phyloP scores from a whole-genome alignment of 2,888 invertebrate species.

The Bruchidius siliquastri region DNA sequence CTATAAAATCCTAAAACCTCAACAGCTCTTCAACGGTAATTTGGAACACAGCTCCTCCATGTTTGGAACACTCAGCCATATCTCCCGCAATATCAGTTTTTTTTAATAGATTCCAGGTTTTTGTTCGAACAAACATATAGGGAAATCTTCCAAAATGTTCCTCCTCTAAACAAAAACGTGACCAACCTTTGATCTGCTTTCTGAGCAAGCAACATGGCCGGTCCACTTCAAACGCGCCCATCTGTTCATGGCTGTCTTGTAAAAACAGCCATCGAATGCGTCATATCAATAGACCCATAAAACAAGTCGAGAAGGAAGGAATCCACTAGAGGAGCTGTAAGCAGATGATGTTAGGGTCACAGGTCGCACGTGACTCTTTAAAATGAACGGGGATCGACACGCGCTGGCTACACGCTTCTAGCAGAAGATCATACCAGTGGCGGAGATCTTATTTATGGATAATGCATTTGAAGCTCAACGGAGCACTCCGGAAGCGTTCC shows the following conservation, averaged over 20 bases:
- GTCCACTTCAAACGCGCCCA: background rate
- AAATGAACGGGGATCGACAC: conserved; percentile 29
- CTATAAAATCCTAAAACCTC: too few relatives aligned
- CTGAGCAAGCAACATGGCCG: background rate
- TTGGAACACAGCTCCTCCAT: too few relatives aligned
- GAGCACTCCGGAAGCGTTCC: too few relatives aligned
- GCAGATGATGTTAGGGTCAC: conserved; percentile 20
- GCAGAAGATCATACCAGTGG: background rate
- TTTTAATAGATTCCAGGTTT: too few relatives aligned
- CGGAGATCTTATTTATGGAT: too few relatives aligned
- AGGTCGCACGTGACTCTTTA: conserved; percentile 30
- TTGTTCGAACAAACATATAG: too few relatives aligned
- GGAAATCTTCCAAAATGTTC: too few relatives aligned
- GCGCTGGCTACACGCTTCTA: conserved; percentile 18
- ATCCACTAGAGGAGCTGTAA: conserved; percentile 1
- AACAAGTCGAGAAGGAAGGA: background rate
- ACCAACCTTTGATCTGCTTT: background rate
- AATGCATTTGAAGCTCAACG: too few relatives aligned
- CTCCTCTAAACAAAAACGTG: too few relatives aligned
- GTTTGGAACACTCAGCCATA: too few relatives aligned
- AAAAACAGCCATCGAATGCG: background rate
- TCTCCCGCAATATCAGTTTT: too few relatives aligned
- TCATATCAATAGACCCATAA: background rate
- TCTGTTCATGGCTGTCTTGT: background rate
- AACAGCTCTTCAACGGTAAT: too few relatives aligned